Base-by-base conservation (phyloP, 64 coral and sea anemone genomes). In the Stichodactyla mertensii region DNA sequence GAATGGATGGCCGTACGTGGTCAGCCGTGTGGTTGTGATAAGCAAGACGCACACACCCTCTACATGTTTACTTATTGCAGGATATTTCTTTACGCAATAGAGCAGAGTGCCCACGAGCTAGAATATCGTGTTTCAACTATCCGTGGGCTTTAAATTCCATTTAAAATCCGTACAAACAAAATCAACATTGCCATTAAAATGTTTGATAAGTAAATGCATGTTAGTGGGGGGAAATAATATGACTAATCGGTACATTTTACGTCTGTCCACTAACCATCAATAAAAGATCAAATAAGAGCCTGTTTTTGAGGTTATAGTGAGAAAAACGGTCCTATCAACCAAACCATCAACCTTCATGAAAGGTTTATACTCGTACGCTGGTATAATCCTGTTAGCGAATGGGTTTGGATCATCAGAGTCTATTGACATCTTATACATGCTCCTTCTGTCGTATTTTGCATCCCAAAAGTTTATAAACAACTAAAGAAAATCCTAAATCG, bases 81-180 rank as follows among this genome's bases (percentile, higher is more conserved):
- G 69, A 74, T 74, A 74, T 74, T 74, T 28, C 69, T 27, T 31
- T 74, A 28, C 69, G 69, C 16, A 9, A 31, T 27, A 4, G 10
- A 74, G 20, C 6, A 13, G 56, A 58, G 14, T 31, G 22, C 10
- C 69, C 62, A 66, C 62, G 36, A 45, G 1, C 36, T n/a, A n/a
- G 20, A 22, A 74, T 74, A 74, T 74, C 69, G 6, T 12, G 10
- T 74, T 26, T 74, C 69, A 74, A 31, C 10, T 74, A 19, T 74
- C 24, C 24, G 69, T 74, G 69, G 69, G 69, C 12, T 74, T 74
- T 74, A 74, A 74, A 74, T 74, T 74, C 24, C 24, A 27, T 74
- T 74, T 74, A 74, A 74, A 74, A 31, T 23, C 27, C 62, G 22
- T n/a, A 66, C 62, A 66, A 66, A 66, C 62, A 66, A 66, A 66